A percentile compares a stretch with the other conserved stretches of the same genome.
Conservation (phyloP, 2,888 invertebrate genomes). For the Incurvaria masculella region DNA sequence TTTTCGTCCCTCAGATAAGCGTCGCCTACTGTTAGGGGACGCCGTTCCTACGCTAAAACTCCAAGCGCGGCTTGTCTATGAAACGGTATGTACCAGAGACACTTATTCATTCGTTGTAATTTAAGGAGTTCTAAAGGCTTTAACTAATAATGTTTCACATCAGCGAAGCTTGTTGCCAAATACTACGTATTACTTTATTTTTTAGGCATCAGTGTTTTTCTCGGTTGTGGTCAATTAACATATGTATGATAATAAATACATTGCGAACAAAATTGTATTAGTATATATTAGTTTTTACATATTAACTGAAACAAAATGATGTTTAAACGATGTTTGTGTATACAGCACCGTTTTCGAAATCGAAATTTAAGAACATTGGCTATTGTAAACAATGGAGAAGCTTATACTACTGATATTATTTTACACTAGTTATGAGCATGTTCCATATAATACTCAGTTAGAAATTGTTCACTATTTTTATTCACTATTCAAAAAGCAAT, state of each 20-base stretch:
- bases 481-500: too few relatives aligned
- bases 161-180: neutral
- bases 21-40: neutral
- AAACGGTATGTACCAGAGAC: neutral
- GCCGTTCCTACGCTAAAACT: conserved; percentile 1
- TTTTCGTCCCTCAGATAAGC: neutral
- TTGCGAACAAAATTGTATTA: neutral
- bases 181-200: neutral
- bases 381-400: too few relatives aligned
- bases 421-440: too few relatives aligned
- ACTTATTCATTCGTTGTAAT: neutral
- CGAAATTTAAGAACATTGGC: too few relatives aligned
- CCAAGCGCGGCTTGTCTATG: neutral
- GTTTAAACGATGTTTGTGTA: too few relatives aligned
- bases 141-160: neutral
- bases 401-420: too few relatives aligned
- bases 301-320: conserved; percentile 22
- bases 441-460: too few relatives aligned
- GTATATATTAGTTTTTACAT: neutral
- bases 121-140: neutral
- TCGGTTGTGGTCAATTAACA: neutral
- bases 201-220: neutral
- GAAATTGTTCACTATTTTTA: too few relatives aligned
- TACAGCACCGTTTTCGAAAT: too few relatives aligned
- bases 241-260: neutral